Conservation (phyloP, 2,888 invertebrate species). For the Drosophila prolongata region DNA sequence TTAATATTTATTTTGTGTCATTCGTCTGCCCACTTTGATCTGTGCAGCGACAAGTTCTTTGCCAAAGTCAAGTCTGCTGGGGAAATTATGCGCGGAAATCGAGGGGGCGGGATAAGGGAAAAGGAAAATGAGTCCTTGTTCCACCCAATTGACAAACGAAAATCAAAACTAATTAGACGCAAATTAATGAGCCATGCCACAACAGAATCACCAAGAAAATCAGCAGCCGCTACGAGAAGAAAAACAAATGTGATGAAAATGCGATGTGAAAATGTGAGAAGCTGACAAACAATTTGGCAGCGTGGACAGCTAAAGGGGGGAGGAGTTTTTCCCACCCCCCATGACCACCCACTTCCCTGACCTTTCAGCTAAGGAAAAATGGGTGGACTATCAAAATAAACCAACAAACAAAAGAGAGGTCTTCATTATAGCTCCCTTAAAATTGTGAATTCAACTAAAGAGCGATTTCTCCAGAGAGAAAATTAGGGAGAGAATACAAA, state of each 20-base stretch:
- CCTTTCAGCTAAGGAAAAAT: slow-evolving; percentile 15
- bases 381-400: slow-evolving; percentile 14
- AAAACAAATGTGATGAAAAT: slow-evolving; percentile 65
- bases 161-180: slow-evolving; percentile 76
- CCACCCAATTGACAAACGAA: slow-evolving; percentile 50
- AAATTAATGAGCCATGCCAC: slow-evolving; percentile 66
- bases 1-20: slow-evolving; percentile 64
- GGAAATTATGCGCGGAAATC: slow-evolving; percentile 43
- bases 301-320: slow-evolving; percentile 52
- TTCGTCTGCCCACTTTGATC: slow-evolving; percentile 64
- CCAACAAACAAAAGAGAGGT: slow-evolving; percentile 23
- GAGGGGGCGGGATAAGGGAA: slow-evolving; percentile 14
- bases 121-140: slow-evolving; percentile 31
- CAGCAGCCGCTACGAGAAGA: slow-evolving; percentile 31
- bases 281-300: slow-evolving; percentile 73
- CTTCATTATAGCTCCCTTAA: slow-evolving; percentile 12
- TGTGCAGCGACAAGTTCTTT: slow-evolving; percentile 71
- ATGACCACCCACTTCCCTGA: slow-evolving; percentile 21
- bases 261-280: slow-evolving; percentile 69
- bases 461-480: slow-evolving; percentile 52
- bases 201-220: slow-evolving; percentile 39
- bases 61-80: slow-evolving; percentile 75
- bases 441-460: neutral
- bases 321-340: neutral
- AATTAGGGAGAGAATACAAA: neutral